Evolutionary conservation across 2,888 invertebrate genomes (phyloP).

Genomic region (Pogonocherus hispidulus): DNA sequence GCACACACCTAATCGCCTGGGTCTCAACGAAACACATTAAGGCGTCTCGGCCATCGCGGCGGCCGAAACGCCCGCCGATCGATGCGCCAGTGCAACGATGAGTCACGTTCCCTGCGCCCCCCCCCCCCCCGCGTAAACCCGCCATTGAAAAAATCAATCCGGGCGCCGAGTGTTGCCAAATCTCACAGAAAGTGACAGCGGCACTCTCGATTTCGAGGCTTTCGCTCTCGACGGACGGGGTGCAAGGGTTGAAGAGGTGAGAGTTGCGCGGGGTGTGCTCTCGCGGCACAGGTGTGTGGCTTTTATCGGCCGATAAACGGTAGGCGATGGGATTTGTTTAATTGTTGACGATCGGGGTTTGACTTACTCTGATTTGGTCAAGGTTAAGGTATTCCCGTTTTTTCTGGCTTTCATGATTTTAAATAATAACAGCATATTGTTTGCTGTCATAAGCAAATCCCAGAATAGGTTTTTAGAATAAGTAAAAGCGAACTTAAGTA

Average conservation of each 20-base stretch:
- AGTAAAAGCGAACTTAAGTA: too few relatives aligned
- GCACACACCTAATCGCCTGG: slow-evolving; percentile 34
- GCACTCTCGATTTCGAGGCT: slow-evolving; percentile 39
- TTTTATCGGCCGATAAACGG: not conserved
- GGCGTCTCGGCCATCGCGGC: slow-evolving; percentile 47
- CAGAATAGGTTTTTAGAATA: too few relatives aligned
- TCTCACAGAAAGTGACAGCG: slow-evolving; percentile 50
- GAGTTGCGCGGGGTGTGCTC: not conserved
- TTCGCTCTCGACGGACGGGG: slow-evolving; percentile 11
- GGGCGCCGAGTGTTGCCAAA: slow-evolving; percentile 68
- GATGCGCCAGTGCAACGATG: slow-evolving; percentile 69
- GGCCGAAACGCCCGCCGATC: slow-evolving; percentile 57
- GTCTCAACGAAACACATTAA: slow-evolving; percentile 49
- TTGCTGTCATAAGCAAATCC: too few relatives aligned
- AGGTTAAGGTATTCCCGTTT: too few relatives aligned
- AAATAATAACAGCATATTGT: too few relatives aligned
- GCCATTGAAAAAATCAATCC: slow-evolving; percentile 67
- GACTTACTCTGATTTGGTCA: too few relatives aligned
- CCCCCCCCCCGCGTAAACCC: slow-evolving; percentile 48
- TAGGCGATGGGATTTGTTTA: not conserved
- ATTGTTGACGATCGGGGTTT: not conserved
- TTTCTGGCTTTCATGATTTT: too few relatives aligned
- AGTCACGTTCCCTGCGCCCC: slow-evolving; percentile 63
- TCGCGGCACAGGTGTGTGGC: not conserved
- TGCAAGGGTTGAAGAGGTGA: not conserved